Evolutionary conservation across 2,888 invertebrate species (phyloP).

Genomic region (Cecidostiba fungosa): DNA sequence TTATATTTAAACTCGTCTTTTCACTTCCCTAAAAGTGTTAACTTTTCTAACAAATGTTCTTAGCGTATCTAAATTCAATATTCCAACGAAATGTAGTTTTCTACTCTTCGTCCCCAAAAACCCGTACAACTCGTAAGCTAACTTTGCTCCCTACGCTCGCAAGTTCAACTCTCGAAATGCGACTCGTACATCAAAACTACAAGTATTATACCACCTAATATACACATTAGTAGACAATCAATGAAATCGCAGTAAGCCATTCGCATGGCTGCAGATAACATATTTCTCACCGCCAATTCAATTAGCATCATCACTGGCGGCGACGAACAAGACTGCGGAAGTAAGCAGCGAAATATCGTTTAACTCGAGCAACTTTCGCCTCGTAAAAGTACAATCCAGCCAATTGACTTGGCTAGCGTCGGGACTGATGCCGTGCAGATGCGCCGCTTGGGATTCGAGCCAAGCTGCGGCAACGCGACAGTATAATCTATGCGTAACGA

Average conservation of each 20-base stretch:
- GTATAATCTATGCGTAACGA: background rate
- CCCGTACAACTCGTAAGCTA: no score
- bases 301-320: background rate
- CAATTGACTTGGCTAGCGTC: background rate
- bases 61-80: no score
- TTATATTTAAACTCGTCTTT: no score
- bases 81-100: no score
- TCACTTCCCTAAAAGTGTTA: no score
- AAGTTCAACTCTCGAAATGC: no score
- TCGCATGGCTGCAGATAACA: background rate
- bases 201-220: background rate
- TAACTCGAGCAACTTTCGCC: background rate
- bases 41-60: no score
- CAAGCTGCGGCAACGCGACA: background rate
- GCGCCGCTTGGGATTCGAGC: background rate
- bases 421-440: background rate
- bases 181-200: no score
- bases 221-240: background rate
- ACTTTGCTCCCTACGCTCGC: no score
- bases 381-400: background rate
- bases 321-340: background rate
- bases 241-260: background rate
- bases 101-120: no score
- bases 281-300: constrained; percentile 10
- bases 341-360: constrained; percentile 28